Base-by-base conservation (phyloP, 2,113 vertebrate genomes). In the Strix uralensis region DNA sequence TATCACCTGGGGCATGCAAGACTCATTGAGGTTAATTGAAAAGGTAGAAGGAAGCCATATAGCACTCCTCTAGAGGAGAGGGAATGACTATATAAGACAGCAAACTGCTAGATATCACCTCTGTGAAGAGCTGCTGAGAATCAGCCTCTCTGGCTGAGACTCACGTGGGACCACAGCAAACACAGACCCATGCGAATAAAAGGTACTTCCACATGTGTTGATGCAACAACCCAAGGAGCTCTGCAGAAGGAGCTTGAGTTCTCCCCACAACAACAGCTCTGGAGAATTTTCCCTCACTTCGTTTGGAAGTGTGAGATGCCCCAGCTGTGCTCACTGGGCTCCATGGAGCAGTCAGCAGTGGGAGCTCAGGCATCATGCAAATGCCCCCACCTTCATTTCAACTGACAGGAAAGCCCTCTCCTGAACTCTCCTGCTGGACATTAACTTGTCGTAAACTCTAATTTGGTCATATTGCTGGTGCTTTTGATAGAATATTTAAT, bases 131-230 rank as follows among this genome's bases (percentile, higher is more conserved):
- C 6, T 16, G 10, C 23, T 57, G 63, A 78, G 72, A 36, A 55
- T 19, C 6, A 71, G n/a, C 32, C 44, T 58, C 29, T 29, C 25
- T 20, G 2, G 2, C 38, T 59, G 49, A 15, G 38, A 20, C 30
- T 78, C n/a, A 27, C 3, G 0, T 2, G 22, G 49, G 49, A 81
- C 15, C 47, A 6, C 42, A 58, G 74, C 34, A 40, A 58, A 22
- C 3, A 0, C 47, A 46, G 77, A 21, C 13, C 52, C 3, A 0
- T 15, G 21, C 21, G 15, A 59, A 16, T 7, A n/a, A 46, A 15
- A 75, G 18, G 8, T 38, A 11, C 19, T 26, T 27, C 59, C 3
- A 1, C 34, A 0, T 6, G 10, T 5, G 34, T 26, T 0, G 2
- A 23, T 11, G 5, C 38, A 30, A 9, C 14, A 23, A 19, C 15